Evolutionary conservation across 64 coral and sea anemone species (phyloP).

Genomic region (Acropora yongei): DNA sequence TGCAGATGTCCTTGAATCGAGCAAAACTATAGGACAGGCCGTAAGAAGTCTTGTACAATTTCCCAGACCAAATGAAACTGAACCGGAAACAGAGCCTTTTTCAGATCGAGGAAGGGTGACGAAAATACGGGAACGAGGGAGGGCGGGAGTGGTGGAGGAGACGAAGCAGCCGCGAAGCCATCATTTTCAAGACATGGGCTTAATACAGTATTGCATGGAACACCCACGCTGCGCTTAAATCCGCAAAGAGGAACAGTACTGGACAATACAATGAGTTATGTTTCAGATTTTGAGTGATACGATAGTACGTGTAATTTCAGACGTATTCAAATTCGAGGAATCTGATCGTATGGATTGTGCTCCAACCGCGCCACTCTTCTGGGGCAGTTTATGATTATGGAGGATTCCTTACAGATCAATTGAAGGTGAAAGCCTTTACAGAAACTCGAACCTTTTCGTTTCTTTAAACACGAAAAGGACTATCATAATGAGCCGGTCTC

Average conservation of each 20-base stretch:
- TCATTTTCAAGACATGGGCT: slow-evolving; percentile 78
- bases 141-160: background rate
- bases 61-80: slow-evolving; percentile 46
- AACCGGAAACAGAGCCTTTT: slow-evolving; percentile 42
- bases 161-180: background rate
- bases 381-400: too few species aligned
- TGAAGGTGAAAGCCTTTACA: too few species aligned
- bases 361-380: too few species aligned
- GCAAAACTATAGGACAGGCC: slow-evolving; percentile 84
- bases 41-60: slow-evolving; percentile 75
- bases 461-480: too few species aligned
- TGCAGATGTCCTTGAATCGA: slow-evolving; percentile 77
- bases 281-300: too few species aligned
- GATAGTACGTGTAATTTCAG: too few species aligned
- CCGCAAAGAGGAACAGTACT: slow-evolving; percentile 30
- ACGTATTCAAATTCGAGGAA: too few species aligned
- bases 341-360: too few species aligned
- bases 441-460: too few species aligned
- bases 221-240: slow-evolving; percentile 55
- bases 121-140: background rate
- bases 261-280: background rate
- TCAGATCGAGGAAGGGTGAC: slow-evolving; percentile 72
- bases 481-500: too few species aligned
- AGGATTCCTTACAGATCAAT: too few species aligned
- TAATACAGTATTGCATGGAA: slow-evolving; percentile 92